These are phyloP conservation scores for Otus scops DNA, from an alignment of 2,797 vertebrate species.

Conservation along the genomic window DNA sequence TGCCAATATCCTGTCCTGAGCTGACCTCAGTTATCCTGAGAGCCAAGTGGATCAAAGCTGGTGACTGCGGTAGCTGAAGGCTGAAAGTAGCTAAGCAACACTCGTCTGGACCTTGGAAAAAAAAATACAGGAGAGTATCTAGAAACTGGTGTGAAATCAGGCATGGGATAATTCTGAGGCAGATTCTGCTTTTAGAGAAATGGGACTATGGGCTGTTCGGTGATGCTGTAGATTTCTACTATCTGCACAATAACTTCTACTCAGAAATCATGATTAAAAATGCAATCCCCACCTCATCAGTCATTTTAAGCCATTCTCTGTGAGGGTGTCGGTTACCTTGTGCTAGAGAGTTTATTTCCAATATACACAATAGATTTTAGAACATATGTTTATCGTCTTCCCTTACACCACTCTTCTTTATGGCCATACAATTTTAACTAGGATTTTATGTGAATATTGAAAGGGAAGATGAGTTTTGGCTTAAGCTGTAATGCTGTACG, in stretches of 20 bases:
- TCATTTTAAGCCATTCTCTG: not conserved
- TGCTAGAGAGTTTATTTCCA: not conserved
- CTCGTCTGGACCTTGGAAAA: not conserved
- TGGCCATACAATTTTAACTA: not conserved
- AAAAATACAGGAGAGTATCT: not conserved
- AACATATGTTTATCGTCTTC: not conserved
- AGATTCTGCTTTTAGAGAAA: not conserved
- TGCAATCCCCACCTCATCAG: not conserved
- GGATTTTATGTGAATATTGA: not conserved
- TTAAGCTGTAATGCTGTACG: not conserved
- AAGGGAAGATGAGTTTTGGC: not conserved
- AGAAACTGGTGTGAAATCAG: not conserved
- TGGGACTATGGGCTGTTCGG: not conserved
- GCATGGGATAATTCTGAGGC: not conserved
- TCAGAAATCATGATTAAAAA: not conserved
- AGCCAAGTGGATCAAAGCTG: not conserved
- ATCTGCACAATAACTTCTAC: not conserved
- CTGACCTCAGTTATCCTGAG: not conserved
- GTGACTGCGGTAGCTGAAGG: not conserved
- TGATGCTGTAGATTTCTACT: not conserved
- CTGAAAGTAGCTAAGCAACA: not conserved
- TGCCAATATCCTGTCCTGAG: not conserved
- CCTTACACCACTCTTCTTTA: not conserved
- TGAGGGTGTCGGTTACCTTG: not conserved
- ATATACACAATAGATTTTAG: not conserved